Evolutionary conservation across 2,888 invertebrate species (phyloP), one percentile per base, ranked within the genome.

Genomic region (Callosobruchus maculatus): DNA sequence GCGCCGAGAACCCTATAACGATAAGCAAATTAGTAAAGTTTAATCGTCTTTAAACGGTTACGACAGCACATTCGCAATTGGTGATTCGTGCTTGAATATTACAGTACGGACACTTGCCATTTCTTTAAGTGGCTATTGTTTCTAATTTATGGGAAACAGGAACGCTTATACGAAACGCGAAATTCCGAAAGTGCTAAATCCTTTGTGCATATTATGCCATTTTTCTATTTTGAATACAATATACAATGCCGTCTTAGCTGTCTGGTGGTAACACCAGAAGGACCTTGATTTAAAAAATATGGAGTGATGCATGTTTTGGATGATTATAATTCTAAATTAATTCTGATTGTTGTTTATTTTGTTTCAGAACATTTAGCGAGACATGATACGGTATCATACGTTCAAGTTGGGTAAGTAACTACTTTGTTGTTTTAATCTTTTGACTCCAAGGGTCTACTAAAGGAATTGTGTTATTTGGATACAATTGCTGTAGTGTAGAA

Each of bases 301-400:
- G 49, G 49, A 49, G 49, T 49, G 49, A 5, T 13, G 13, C 49
- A 49, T 49, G 49, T 49, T 49, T 49, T 49, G 49, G 49, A 49
- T 49, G 9, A 49, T 49, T 49, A 49, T 13, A 13, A 49, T 49
- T 49, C 13, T 18, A 49, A 70, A 21, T 21, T 3, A 70, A 70
- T n/a, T 70, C 20, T 20, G 21, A 70, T 21, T 70, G 21, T 26
- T 26, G 13, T 49, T 18, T 26, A 18, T 20, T 73, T 80, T 81
- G 78, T 82, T 81, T 73, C 80, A 81, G 82, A 79, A 77, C 4
- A 5, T 73, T 77, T 71, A 74, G 67, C 68, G 71, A 22, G 77
- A 72, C 72, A 83, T 84, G 84, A 82, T 81, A 76, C 75, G 81
- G 76, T 82, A 83, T 78, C 81, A 82, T 81, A 82, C 82, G 73